Evolutionary conservation across 2,888 invertebrate species (phyloP), one percentile per base, ranked within the genome.

Genomic region (Dicranocentrus wangi): DNA sequence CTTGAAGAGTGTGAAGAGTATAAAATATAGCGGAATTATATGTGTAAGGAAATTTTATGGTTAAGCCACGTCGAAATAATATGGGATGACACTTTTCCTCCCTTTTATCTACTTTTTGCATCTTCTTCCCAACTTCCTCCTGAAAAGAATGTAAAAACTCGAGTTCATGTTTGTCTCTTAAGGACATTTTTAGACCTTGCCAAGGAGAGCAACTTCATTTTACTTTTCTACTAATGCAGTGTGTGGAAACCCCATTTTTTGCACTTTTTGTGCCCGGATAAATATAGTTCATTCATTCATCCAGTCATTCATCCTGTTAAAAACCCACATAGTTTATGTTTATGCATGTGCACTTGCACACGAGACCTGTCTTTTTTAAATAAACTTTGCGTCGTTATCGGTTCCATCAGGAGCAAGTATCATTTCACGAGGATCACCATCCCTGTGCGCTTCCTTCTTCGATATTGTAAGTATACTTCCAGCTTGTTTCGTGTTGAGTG

Each of bases 221-320:
- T 61, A 69, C 10, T 32, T 32, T 32, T 32, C 32, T 32, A 7
- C 10, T 32, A 32, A 10, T 32, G n/a, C n/a, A n/a, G n/a, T n/a
- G n/a, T n/a, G n/a, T n/a, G n/a, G n/a, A n/a, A n/a, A n/a, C n/a
- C n/a, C 19, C 60, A 2, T 65, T 65, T 65, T 65, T 42, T 65
- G 42, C 65, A 21, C 32, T 10, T n/a, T 10, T 23, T 65, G 23
- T 65, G 42, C 68, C 32, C 32, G 78, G 71, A 71, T 79, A 79
- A 79, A 79, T 79, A 79, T 79, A 79, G 78, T 79, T 77, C 77
- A 78, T 78, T 71, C 78, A 78, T 77, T 77, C 75, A 66, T 13
- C 51, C 68, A 66, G 17, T 55, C 70, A 63, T 71, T 65, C 78
- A 71, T 51, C 27, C 68, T 1, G 21, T n/a, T 3, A 47, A n/a